Percentiles rank a stretch among this genome's conserved stretches.
These are phyloP conservation scores for Clostera curtula DNA, from an alignment of 2,888 invertebrate species.

Conservation along the genomic window DNA sequence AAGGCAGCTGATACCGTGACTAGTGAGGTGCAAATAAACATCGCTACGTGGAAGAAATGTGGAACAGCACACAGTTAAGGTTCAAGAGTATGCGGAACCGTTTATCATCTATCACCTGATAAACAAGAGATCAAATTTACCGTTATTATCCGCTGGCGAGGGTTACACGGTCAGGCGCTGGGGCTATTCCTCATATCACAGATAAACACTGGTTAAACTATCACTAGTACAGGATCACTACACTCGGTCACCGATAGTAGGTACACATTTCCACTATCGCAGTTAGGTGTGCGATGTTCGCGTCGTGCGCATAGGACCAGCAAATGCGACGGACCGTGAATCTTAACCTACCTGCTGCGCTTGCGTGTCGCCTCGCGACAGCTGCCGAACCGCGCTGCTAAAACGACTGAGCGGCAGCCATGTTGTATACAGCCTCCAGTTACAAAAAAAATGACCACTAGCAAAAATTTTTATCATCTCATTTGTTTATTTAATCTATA, in stretches of 20 bases:
- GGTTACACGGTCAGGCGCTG: slow-evolving; percentile 43
- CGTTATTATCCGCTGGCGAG: slow-evolving; percentile 62
- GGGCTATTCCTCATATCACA: slow-evolving; percentile 51
- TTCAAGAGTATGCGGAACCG: slow-evolving; percentile 41
- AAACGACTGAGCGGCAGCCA: slow-evolving; percentile 53
- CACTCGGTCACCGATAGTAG: slow-evolving; percentile 57
- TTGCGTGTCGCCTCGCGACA: slow-evolving; percentile 61
- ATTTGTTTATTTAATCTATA: no score
- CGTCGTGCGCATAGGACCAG: slow-evolving; percentile 60
- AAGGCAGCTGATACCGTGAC: no score
- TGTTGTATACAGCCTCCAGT: slow-evolving; percentile 41
- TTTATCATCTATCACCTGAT: slow-evolving; percentile 28
- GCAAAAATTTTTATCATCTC: no score
- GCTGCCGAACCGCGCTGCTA: slow-evolving; percentile 45
- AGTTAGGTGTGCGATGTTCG: slow-evolving; percentile 43
- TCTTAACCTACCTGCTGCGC: slow-evolving; percentile 72
- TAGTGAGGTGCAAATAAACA: slow-evolving; percentile 68
- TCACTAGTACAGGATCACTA: slow-evolving; percentile 54
- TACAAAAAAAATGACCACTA: not conserved
- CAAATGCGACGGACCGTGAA: slow-evolving; percentile 71
- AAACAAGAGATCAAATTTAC: slow-evolving; percentile 66
- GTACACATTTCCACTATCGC: slow-evolving; percentile 55
- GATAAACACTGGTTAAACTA: slow-evolving; percentile 42
- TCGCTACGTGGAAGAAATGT: slow-evolving; percentile 55
- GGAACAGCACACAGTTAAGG: slow-evolving; percentile 29